Evolutionary conservation across 2,888 invertebrate genomes (phyloP).

Genomic region (Syrista parreyssii): DNA sequence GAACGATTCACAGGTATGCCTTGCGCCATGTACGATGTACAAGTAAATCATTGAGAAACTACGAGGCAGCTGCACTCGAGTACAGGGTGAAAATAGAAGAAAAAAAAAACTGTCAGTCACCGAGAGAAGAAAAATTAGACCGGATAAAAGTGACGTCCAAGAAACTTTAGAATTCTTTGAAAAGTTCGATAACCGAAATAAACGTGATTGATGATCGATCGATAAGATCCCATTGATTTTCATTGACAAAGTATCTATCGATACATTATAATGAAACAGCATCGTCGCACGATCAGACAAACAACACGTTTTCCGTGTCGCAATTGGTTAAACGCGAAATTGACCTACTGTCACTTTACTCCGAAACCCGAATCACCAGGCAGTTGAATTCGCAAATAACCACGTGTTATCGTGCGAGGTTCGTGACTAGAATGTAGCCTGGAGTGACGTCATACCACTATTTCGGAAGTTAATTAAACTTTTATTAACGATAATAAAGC

Average conservation of each 20-base stretch:
- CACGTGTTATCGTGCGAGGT: background rate
- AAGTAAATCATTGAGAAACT: background rate
- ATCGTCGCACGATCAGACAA: too few species aligned
- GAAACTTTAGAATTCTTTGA: too few species aligned
- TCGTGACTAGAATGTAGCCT: background rate
- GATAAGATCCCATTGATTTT: too few species aligned
- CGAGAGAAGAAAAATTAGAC: too few species aligned
- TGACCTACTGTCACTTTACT: background rate
- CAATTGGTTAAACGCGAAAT: background rate
- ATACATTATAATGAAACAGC: too few species aligned
- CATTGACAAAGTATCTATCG: too few species aligned
- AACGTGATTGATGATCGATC: too few species aligned
- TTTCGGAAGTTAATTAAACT: background rate
- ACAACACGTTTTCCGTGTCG: background rate
- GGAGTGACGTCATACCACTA: background rate
- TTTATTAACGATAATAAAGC: background rate
- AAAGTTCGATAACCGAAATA: too few species aligned
- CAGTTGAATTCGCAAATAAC: background rate
- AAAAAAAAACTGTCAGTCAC: too few species aligned
- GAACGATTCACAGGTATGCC: background rate
- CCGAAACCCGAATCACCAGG: background rate
- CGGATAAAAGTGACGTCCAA: too few species aligned
- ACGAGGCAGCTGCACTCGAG: background rate
- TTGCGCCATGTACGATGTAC: background rate
- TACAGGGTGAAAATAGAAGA: background rate